phyloP scores from a whole-genome alignment of 2,797 vertebrate genomes.

The Craterocephalus amniculus region DNA sequence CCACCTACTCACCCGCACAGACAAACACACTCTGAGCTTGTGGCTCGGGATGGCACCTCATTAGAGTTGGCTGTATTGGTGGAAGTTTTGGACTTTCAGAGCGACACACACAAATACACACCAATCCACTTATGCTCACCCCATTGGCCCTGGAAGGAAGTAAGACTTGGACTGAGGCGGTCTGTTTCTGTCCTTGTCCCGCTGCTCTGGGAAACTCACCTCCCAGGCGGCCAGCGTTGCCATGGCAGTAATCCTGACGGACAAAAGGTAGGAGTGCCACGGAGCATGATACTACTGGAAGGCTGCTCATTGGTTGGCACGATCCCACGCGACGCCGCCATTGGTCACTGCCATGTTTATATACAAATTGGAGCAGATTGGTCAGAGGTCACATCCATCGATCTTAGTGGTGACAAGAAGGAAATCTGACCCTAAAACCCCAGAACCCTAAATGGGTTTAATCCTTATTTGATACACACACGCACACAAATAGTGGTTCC shows the following conservation, averaged over 20 bases:
- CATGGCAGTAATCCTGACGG: conserved; percentile 81
- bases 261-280: conserved; percentile 80
- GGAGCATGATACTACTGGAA: conserved; percentile 67
- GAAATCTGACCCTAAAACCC: conserved; percentile 74
- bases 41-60: conserved; percentile 68
- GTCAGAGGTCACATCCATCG: conserved; percentile 81
- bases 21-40: conserved; percentile 72
- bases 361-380: conserved; percentile 72
- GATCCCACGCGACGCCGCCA: conserved; percentile 67
- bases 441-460: conserved; percentile 68
- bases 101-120: conserved; percentile 45
- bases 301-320: conserved; percentile 70
- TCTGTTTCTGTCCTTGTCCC: conserved; percentile 67
- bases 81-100: conserved; percentile 66
- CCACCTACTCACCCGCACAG: conserved; percentile 70
- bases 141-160: conserved; percentile 65
- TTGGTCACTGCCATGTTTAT: conserved; percentile 77
- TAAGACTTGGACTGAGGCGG: conserved; percentile 58
- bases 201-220: conserved; percentile 77
- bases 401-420: conserved; percentile 80
- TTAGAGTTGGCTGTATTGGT: conserved; percentile 66
- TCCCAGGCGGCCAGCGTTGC: conserved; percentile 80
- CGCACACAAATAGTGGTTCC: conserved; percentile 41
- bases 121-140: conserved; percentile 52
- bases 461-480: conserved; percentile 71